Percentiles rank a stretch among this genome's conserved stretches.
These are phyloP conservation scores for Piaya cayana DNA, from an alignment of 2,113 vertebrate species.

Conservation along the genomic window DNA sequence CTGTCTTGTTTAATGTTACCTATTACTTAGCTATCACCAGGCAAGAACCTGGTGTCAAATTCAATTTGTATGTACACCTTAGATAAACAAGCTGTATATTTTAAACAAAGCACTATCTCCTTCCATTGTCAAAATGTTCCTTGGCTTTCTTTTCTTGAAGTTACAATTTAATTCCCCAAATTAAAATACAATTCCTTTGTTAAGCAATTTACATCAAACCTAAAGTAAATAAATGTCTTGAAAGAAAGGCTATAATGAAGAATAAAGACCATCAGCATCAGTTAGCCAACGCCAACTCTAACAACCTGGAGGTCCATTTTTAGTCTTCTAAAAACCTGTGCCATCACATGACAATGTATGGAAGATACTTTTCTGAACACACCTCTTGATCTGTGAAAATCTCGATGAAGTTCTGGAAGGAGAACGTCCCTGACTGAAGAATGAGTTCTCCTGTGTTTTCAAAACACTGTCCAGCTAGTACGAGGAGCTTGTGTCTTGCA, in stretches of 20 bases:
- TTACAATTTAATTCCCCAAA: neutral
- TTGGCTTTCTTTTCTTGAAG: neutral
- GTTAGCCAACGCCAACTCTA: neutral
- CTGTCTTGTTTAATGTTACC: neutral
- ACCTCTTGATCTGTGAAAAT: slow-evolving; percentile 99
- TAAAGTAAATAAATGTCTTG: neutral
- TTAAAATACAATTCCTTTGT: neutral
- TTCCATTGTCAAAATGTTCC: neutral
- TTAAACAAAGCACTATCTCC: neutral
- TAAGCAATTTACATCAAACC: neutral
- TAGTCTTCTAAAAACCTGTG: neutral
- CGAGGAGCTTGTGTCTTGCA: slow-evolving; percentile 92
- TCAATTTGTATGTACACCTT: neutral
- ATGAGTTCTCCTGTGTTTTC: slow-evolving; percentile 96
- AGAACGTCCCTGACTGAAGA: slow-evolving; percentile 94
- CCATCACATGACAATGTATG: neutral
- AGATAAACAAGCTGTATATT: neutral
- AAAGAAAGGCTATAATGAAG: neutral
- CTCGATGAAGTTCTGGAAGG: slow-evolving; percentile 96
- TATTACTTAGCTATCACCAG: neutral
- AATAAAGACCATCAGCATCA: neutral
- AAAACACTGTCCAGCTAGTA: slow-evolving; percentile 92
- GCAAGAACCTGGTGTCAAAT: neutral
- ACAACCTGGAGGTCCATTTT: neutral
- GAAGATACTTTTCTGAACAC: neutral